Conservation (phyloP, 1,140 invertebrate genomes). For the Solenopsis invicta region DNA sequence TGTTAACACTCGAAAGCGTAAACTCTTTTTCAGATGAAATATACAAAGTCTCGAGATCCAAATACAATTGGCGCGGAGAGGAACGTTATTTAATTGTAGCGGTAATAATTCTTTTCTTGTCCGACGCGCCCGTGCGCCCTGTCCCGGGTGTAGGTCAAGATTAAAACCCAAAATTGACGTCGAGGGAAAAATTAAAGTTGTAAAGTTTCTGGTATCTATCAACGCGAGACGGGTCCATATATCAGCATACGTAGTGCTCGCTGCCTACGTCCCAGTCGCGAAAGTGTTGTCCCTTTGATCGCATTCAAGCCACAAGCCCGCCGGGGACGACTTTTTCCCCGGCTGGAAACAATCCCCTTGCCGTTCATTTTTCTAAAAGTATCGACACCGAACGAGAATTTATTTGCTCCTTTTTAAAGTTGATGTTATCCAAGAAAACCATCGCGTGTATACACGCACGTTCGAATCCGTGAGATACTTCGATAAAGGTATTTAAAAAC, state of each 20-base stretch:
- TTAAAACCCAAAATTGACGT: constrained; percentile 78
- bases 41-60: constrained; percentile 12
- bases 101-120: constrained; percentile 67
- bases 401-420: constrained; percentile 61
- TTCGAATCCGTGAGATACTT: constrained; percentile 20
- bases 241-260: constrained; percentile 76
- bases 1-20: constrained; percentile 1
- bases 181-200: constrained; percentile 79
- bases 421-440: constrained; percentile 54
- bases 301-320: neutral
- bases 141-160: constrained; percentile 68
- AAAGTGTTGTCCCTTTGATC: constrained; percentile 70
- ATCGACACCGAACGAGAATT: constrained; percentile 75
- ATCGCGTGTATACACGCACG: neutral
- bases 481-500: constrained; percentile 18
- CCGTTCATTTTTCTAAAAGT: constrained; percentile 82
- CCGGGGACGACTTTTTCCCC: constrained; percentile 58
- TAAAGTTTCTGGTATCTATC: constrained; percentile 82
- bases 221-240: constrained; percentile 79
- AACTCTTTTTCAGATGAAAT: constrained; percentile 22
- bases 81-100: constrained; percentile 45
- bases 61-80: constrained; percentile 8
- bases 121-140: constrained; percentile 27
- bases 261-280: constrained; percentile 45
- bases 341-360: constrained; percentile 22